phyloP scores from a whole-genome alignment of 92 coral and sea anemone species.

The Actinostola sp. region DNA sequence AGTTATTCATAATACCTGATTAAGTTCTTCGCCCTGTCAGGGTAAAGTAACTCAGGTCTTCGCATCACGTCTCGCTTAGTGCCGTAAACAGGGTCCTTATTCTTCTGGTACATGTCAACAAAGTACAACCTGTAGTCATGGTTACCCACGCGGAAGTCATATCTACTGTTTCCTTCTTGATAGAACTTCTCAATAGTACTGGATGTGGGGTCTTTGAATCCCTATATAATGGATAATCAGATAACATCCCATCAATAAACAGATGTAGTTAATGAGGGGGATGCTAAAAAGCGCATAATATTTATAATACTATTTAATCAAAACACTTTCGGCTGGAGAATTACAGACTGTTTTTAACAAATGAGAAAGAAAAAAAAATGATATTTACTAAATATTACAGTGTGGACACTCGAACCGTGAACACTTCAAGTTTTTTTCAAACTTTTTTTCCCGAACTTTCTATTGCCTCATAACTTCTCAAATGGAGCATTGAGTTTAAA shows the following conservation, averaged over 20 bases:
- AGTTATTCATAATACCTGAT: neutral
- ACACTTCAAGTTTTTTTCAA: no score
- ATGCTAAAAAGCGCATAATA: no score
- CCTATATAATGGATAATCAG: neutral
- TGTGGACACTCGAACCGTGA: no score
- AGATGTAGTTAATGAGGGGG: neutral
- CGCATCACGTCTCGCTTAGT: constrained; percentile 45
- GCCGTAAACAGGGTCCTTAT: constrained; percentile 41
- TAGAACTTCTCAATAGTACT: constrained; percentile 41
- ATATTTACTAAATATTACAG: no score
- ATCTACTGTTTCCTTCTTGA: constrained; percentile 34
- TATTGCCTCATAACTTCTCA: no score
- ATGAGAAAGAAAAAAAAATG: no score
- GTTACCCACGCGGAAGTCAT: constrained; percentile 19
- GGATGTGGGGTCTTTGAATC: constrained; percentile 11
- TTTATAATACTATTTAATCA: no score
- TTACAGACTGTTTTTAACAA: no score
- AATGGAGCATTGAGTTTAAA: no score
- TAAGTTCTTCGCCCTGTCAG: neutral
- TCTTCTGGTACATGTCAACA: constrained; percentile 58
- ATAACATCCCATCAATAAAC: neutral
- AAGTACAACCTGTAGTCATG: constrained; percentile 52
- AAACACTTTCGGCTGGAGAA: no score
- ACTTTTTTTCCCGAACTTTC: no score
- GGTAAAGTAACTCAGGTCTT: constrained; percentile 47